Evolutionary conservation across 2,888 invertebrate genomes (phyloP).

Genomic region (Polyommatus icarus): DNA sequence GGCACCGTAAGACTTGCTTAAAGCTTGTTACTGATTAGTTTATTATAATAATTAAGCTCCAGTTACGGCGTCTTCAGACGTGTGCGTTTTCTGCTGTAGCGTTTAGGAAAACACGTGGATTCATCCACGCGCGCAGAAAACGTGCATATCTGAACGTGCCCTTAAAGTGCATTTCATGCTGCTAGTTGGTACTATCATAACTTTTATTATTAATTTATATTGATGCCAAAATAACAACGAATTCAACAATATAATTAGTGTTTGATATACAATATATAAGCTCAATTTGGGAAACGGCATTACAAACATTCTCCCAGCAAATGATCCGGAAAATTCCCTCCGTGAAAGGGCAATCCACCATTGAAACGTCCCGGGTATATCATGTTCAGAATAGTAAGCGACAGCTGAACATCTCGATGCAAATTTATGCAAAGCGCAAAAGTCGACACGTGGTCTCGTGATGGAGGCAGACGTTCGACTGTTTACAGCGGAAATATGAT

Average conservation of each 20-base stretch:
- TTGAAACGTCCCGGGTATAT: conserved; percentile 42
- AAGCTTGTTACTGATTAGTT: not conserved
- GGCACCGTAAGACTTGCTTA: not conserved
- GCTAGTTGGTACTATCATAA: too few species aligned
- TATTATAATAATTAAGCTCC: not conserved
- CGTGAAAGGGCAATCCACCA: not conserved
- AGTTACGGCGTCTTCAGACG: too few species aligned
- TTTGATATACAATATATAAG: not conserved
- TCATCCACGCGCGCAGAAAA: too few species aligned
- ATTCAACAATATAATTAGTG: not conserved
- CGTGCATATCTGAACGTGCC: too few species aligned
- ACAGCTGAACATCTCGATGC: conserved; percentile 59
- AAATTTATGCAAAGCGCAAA: conserved; percentile 76
- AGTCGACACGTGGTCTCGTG: conserved; percentile 68
- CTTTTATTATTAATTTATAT: too few species aligned
- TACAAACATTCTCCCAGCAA: not conserved
- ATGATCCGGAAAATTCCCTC: conserved; percentile 20
- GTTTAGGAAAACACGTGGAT: too few species aligned
- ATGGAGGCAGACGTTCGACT: conserved; percentile 49
- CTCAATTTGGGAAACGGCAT: conserved; percentile 8
- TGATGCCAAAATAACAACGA: not conserved
- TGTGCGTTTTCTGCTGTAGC: too few species aligned
- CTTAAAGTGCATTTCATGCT: too few species aligned
- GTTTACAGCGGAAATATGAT: conserved; percentile 30
- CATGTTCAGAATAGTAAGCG: conserved; percentile 48